Evolutionary conservation across 2,888 invertebrate species (phyloP).

Genomic region (Melanostoma mellinum): DNA sequence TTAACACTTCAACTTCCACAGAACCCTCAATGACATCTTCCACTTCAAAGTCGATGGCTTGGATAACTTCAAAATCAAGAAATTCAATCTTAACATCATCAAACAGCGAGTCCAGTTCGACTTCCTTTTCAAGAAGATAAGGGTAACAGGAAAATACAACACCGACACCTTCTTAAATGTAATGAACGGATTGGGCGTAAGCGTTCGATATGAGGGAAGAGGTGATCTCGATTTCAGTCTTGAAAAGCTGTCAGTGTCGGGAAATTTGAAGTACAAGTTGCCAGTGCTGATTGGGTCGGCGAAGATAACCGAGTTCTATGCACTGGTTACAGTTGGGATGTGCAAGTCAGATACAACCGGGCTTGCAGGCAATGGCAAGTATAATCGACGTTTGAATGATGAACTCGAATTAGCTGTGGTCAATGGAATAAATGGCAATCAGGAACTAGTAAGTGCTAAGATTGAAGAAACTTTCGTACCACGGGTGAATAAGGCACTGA

Average conservation of each 20-base stretch:
- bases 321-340: conserved; percentile 75
- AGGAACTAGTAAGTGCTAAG: conserved; percentile 74
- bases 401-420: conserved; percentile 77
- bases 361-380: conserved; percentile 75
- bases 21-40: conserved; percentile 76
- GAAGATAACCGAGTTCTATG: conserved; percentile 76
- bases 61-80: conserved; percentile 77
- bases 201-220: conserved; percentile 77
- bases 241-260: conserved; percentile 77
- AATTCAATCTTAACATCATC: conserved; percentile 77
- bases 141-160: conserved; percentile 76
- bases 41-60: conserved; percentile 77
- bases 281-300: conserved; percentile 77
- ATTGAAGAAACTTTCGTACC: conserved; percentile 75
- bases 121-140: conserved; percentile 77
- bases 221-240: conserved; percentile 78
- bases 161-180: conserved; percentile 78
- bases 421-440: conserved; percentile 78
- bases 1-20: conserved; percentile 38
- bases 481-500: conserved; percentile 76
- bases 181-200: conserved; percentile 76
- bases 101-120: conserved; percentile 76
- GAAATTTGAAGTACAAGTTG: conserved; percentile 77
- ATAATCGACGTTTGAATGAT: conserved; percentile 77
- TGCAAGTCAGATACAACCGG: conserved; percentile 77